A percentile compares a stretch with the other conserved stretches of the same genome.
phyloP scores from a whole-genome alignment of 2,888 invertebrate genomes.

The Phorcus lineatus region DNA sequence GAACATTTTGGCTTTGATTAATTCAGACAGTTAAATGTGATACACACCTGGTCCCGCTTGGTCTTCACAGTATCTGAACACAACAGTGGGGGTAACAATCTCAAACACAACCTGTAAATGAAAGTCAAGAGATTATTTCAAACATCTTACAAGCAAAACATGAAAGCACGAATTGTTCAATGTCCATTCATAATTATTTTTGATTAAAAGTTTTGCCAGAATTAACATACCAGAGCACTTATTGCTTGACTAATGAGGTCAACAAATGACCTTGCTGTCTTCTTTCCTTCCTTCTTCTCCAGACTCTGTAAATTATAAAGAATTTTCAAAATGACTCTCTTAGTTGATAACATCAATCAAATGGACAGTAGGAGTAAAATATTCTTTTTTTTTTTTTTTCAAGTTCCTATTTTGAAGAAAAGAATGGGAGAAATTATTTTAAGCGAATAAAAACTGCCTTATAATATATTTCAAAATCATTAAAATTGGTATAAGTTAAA shows the following conservation, averaged over 20 bases:
- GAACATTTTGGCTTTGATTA: no score
- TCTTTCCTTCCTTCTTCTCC: conserved; percentile 52
- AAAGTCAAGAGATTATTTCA: no score
- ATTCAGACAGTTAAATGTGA: neutral
- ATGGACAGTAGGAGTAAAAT: neutral
- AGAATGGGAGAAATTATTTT: no score
- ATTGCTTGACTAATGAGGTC: conserved; percentile 58
- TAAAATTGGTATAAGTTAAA: no score
- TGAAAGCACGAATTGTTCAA: no score
- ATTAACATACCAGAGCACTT: conserved; percentile 48
- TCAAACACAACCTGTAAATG: conserved; percentile 81
- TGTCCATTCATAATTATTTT: no score
- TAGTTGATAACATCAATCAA: neutral
- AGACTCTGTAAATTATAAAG: conserved; percentile 49
- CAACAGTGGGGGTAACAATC: conserved; percentile 88
- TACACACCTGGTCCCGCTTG: conserved; percentile 56
- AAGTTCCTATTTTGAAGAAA: no score
- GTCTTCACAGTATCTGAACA: conserved; percentile 89
- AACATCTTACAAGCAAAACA: no score
- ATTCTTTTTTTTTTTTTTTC: no score
- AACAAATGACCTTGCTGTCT: conserved; percentile 51
- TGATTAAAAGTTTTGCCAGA: no score
- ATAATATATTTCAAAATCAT: no score
- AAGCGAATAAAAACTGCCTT: no score
- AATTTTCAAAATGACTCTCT: neutral